Evolutionary conservation across 2,888 invertebrate species (phyloP), one percentile per base, ranked within the genome.

Genomic region (Plemyria rubiginata): DNA sequence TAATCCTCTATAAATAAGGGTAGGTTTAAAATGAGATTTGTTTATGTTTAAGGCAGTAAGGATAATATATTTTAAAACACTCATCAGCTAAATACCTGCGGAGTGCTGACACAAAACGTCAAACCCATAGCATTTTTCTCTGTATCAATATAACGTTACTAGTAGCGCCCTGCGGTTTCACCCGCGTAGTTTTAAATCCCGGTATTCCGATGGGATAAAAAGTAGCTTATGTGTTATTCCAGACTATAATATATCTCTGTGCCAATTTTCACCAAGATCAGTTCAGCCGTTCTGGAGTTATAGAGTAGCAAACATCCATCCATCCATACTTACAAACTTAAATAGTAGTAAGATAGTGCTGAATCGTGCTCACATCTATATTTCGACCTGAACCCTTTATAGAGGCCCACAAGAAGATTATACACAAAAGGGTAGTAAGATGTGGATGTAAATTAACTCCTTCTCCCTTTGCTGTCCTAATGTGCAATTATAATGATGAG

Each of bases 1-100:
- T 68, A 71, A 75, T 71, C 75, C 71, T 62, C 66, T 67, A 71
- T 77, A 74, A 76, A 76, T 76, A 70, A 72, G 71, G 75, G 70
- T 74, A 63, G 67, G 66, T 76, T 73, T 75, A 71, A 67, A 69
- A 71, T 68, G 66, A 70, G 67, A 67, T 70, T 71, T 71, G 70
- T 71, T 67, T 71, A 66, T 65, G 60, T 70, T 62, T 59, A 64
- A 66, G 60, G 60, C 63, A 54, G 45, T 28, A 22, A 32, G 43
- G 55, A 48, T 48, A 28, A 9, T 28, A n/a, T 16, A 9, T 40
- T 22, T 22, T n/a, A 8, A 28, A 13, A 4, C 36, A 38, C 40
- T 48, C 46, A 36, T 55, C 36, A 54, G 54, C 53, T 22, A 2
- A 22, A 22, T 22, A 22, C 22, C 1, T 22, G 22, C 22, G 22